Evolutionary conservation across 1,140 invertebrate species (phyloP).

Genomic region (Maniola jurtina): DNA sequence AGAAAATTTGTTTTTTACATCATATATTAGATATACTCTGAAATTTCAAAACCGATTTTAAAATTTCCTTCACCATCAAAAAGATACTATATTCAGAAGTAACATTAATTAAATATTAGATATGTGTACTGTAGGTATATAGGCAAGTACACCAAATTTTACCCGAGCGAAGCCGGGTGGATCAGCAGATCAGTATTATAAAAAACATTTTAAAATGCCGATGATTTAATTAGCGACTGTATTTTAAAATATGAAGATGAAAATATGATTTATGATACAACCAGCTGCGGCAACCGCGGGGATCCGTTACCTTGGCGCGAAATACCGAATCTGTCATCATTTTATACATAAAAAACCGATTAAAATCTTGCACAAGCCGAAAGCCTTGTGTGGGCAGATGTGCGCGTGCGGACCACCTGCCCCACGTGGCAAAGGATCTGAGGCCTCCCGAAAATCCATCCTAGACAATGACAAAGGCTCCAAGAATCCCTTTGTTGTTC

Average conservation of each 20-base stretch:
- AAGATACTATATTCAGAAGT: no score
- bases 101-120: no score
- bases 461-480: conserved; percentile 62
- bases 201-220: no score
- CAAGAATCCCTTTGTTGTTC: conserved; percentile 53
- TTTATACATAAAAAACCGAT: conserved; percentile 49
- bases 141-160: no score
- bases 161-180: no score
- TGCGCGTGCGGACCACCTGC: conserved; percentile 71
- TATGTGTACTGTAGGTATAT: no score
- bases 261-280: conserved; percentile 32
- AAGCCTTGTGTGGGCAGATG: conserved; percentile 58
- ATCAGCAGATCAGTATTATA: no score
- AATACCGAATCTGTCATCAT: conserved; percentile 65
- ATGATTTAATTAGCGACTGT: conserved; percentile 12
- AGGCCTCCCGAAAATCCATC: conserved; percentile 50
- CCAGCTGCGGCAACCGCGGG: conserved; percentile 48
- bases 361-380: conserved; percentile 72
- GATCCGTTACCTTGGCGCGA: conserved; percentile 52
- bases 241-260: not conserved
- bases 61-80: no score
- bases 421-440: conserved; percentile 68
- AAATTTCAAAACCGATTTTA: no score
- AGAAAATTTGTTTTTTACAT: no score
- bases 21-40: no score